Conservation (phyloP, 2,888 invertebrate species). For the Pachycephus smyrnensis region DNA sequence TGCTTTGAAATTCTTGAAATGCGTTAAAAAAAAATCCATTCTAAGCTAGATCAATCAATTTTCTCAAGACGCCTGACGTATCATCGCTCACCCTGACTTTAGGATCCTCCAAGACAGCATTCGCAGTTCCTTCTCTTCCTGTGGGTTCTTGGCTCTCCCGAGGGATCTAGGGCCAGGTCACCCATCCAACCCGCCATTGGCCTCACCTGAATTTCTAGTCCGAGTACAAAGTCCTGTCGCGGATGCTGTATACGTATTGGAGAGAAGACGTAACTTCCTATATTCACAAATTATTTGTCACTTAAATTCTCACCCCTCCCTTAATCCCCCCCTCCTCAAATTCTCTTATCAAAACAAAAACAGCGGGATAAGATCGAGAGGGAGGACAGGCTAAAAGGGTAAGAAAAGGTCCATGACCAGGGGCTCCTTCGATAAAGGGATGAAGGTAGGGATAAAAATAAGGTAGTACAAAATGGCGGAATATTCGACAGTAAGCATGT, state of each 20-base stretch:
- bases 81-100: constrained; percentile 2
- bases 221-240: constrained; percentile 6
- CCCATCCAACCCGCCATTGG: neutral
- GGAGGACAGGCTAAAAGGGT: too few species aligned
- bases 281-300: neutral
- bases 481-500: too few species aligned
- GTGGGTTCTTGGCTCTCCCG: neutral
- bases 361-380: too few species aligned
- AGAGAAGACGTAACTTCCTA: too few species aligned
- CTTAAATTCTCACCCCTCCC: neutral
- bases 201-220: constrained; percentile 4
- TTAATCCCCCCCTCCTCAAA: neutral
- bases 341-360: neutral
- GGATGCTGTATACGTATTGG: neutral
- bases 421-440: too few species aligned
- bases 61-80: neutral
- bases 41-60: neutral
- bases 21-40: neutral
- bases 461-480: too few species aligned
- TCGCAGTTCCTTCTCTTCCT: neutral
- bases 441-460: too few species aligned
- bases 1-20: neutral
- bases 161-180: neutral
- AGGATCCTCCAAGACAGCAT: neutral
- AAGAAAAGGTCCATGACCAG: too few species aligned